Conservation (phyloP, 2,113 vertebrate species). For the Chloropsis hardwickii region DNA sequence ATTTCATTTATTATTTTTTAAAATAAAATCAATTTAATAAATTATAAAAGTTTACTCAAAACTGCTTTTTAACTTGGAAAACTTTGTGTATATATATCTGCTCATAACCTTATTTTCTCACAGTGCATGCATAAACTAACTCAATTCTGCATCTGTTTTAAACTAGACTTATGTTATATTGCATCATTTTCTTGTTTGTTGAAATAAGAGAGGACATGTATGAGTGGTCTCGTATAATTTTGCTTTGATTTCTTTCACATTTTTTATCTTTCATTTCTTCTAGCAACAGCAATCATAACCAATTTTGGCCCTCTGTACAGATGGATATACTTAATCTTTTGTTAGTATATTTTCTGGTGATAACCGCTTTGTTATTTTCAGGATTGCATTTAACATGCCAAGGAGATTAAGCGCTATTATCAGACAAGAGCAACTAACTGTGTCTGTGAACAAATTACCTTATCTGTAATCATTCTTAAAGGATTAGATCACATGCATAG, state of each 20-base stretch:
- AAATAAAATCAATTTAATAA: background rate
- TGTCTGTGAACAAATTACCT: background rate
- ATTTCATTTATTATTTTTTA: background rate
- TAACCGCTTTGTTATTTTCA: background rate
- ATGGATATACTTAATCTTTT: background rate
- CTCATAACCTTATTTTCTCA: background rate
- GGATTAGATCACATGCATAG: background rate
- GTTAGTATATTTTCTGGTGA: background rate
- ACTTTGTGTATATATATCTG: background rate
- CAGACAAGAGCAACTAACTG: background rate
- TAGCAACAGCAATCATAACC: background rate
- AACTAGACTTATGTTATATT: background rate
- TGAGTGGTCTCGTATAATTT: background rate
- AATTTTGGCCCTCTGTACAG: background rate
- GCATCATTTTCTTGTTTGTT: background rate
- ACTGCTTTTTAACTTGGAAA: background rate
- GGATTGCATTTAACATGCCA: background rate
- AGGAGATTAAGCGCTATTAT: background rate
- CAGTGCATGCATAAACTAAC: background rate
- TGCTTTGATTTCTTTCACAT: background rate
- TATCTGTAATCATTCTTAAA: slow-evolving; percentile 2
- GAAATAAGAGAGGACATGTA: background rate
- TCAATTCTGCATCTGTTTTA: background rate
- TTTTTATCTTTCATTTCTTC: background rate
- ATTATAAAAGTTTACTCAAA: background rate